Percentiles rank a stretch among this genome's conserved stretches.
phyloP scores from a whole-genome alignment of 92 coral and sea anemone genomes.

The Desmophyllum pertusum region DNA sequence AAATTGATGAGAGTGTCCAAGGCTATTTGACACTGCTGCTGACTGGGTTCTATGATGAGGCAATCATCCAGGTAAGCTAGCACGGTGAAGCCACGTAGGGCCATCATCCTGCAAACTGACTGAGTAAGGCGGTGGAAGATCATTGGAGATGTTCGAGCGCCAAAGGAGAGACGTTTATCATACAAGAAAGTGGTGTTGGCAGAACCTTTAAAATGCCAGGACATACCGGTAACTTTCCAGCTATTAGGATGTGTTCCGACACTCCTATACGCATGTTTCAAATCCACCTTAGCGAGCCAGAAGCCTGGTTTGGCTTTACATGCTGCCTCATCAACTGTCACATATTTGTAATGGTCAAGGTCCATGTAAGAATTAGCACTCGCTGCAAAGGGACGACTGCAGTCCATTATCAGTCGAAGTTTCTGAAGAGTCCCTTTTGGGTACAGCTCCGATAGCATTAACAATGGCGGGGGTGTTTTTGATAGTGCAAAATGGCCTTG shows the following conservation, averaged over 20 bases:
- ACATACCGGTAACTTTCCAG: constrained; percentile 52
- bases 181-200: background rate
- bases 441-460: no score
- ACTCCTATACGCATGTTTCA: constrained; percentile 43
- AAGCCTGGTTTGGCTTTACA: constrained; percentile 18
- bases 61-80: constrained; percentile 46
- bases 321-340: constrained; percentile 42
- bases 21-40: constrained; percentile 28
- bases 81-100: constrained; percentile 31
- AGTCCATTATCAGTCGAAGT: background rate
- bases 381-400: constrained; percentile 19
- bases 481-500: constrained; percentile 24
- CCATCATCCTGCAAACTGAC: background rate
- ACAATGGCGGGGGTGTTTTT: background rate
- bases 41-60: constrained; percentile 35
- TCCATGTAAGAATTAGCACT: constrained; percentile 37
- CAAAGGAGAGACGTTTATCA: background rate
- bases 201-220: constrained; percentile 22
- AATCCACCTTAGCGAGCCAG: constrained; percentile 28
- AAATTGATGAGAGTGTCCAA: constrained; percentile 24
- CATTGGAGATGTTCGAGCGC: constrained; percentile 12
- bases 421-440: background rate
- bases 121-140: constrained; percentile 1
- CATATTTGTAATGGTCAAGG: constrained; percentile 39
- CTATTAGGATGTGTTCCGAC: constrained; percentile 41